Base-by-base conservation (phyloP, 2,113 vertebrate genomes). In the Larimichthys crocea region DNA sequence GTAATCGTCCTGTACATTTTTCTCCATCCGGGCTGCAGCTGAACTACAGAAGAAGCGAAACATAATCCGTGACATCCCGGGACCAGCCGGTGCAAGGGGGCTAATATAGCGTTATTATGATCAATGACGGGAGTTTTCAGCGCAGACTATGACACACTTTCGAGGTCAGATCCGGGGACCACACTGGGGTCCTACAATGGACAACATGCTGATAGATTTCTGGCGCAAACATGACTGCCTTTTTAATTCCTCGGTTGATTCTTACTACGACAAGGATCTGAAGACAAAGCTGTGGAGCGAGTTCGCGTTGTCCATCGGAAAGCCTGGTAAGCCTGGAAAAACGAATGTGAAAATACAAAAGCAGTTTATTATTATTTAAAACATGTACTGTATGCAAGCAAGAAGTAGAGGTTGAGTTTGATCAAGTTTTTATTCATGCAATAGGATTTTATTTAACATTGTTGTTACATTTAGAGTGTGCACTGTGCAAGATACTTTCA, bases 201-300 rank as follows among this genome's bases (percentile, higher is more conserved):
- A 87, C 67, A 80, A 70, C 49, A 56, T 80, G 56, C 56, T 87
- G 16, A 87, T 87, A 20, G 85, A 87, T 12, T 87, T 87, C 73
- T 83, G 81, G 78, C 69, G 69, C n/a, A 73, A 20, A 65, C 73
- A 87, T 6, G 86, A 84, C 10, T 84, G 77, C 17, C 82, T 87
- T n/a, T 84, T 80, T 69, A 87, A 87, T 53, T 84, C 85, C 12
- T 80, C 81, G 3, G 24, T 64, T 0, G 76, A 80, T 44, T 68
- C 80, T 52, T 87, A 84, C 73, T 80, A 83, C 26, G 81, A 87
- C 68, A 81, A 73, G 19, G 68, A 74, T 1, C 2, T 84, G 46
- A 87, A 87, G 73, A 73, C 61, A 0, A 66, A 53, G 50, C 85
- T 87, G 44, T 87, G 81, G 85, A 52, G 62, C 10, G 72, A 87